Evolutionary conservation across 2,113 vertebrate species (phyloP).

Genomic region (Spilogale gracilis): DNA sequence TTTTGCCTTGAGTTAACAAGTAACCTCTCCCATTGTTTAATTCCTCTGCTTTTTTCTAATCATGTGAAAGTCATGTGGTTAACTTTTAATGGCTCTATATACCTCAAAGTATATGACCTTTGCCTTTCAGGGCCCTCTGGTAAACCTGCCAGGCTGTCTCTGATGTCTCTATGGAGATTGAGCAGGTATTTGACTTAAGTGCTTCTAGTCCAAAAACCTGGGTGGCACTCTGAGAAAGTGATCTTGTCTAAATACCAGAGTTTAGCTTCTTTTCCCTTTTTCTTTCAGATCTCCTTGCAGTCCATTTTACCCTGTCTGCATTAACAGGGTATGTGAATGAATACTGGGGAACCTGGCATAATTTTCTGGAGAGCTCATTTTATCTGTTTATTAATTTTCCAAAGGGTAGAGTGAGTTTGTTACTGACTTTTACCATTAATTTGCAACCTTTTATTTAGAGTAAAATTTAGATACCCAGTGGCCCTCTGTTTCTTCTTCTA

Average conservation of each 20-base stretch:
- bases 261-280: not conserved
- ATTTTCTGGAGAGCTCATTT: constrained; percentile 31
- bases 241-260: not conserved
- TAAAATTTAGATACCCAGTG: not conserved
- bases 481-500: not conserved
- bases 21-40: not conserved
- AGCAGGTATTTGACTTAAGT: not conserved
- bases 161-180: not conserved
- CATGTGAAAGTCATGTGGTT: not conserved
- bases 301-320: not conserved
- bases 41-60: not conserved
- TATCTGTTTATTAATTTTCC: constrained; percentile 40
- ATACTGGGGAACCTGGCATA: not conserved
- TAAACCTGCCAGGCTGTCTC: not conserved
- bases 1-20: not conserved
- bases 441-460: constrained; percentile 30
- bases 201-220: not conserved
- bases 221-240: not conserved
- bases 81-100: not conserved
- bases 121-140: not conserved
- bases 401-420: not conserved
- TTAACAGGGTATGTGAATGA: not conserved
- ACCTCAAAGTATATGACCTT: not conserved
- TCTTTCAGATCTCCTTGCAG: not conserved
- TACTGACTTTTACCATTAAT: constrained; percentile 29